Evolutionary conservation across 1,140 invertebrate genomes (phyloP).

Genomic region (Ceratosolen fusciceps): DNA sequence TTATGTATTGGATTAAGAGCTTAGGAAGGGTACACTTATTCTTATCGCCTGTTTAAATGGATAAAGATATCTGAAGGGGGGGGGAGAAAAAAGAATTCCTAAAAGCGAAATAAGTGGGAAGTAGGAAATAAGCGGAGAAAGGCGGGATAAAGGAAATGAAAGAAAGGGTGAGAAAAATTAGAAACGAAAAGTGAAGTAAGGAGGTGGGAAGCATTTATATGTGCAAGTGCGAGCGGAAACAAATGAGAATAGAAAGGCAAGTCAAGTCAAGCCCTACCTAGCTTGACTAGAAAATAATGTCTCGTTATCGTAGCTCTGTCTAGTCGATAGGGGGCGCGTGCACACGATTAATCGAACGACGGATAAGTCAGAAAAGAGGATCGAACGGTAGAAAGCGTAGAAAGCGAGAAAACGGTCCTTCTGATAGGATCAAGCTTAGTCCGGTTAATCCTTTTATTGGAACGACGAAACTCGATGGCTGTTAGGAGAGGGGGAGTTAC

Average conservation of each 20-base stretch:
- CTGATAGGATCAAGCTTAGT: conserved; percentile 69
- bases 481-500: background rate
- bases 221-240: background rate
- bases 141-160: too few species aligned
- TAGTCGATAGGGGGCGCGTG: conserved; percentile 35
- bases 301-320: conserved; percentile 55
- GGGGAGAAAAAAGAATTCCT: too few species aligned
- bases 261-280: too few species aligned
- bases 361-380: conserved; percentile 37
- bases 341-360: conserved; percentile 52
- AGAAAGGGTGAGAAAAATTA: too few species aligned
- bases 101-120: too few species aligned
- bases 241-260: conserved; percentile 8
- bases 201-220: background rate
- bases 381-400: conserved; percentile 29
- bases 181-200: too few species aligned
- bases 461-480: conserved; percentile 59
- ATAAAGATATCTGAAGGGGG: too few species aligned
- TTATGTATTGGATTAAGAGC: too few species aligned
- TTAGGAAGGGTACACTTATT: too few species aligned
- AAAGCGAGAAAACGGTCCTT: conserved; percentile 50
- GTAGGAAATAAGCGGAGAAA: too few species aligned
- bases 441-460: conserved; percentile 70
- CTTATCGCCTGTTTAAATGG: too few species aligned
- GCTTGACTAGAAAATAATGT: conserved; percentile 59